Evolutionary conservation across 2,888 invertebrate genomes (phyloP).

Genomic region (Zaprionus obscuricornis): DNA sequence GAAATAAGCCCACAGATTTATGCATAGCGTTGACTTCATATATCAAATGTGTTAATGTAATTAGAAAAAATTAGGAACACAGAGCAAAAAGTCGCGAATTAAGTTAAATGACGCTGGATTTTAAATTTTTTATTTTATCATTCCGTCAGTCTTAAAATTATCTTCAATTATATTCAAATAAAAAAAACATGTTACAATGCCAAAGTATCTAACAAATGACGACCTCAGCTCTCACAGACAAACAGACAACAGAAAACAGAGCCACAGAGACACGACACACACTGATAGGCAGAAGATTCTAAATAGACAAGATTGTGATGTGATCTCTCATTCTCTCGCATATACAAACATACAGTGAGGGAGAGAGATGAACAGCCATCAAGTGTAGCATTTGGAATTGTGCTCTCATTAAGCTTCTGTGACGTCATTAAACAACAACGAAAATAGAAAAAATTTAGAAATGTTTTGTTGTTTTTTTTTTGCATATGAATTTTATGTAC

Average conservation of each 20-base stretch:
- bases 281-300: no score
- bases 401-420: conserved; percentile 9
- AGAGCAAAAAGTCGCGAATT: conserved; percentile 14
- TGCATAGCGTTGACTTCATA: conserved; percentile 2
- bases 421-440: conserved; percentile 38
- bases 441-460: conserved; percentile 18
- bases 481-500: no score
- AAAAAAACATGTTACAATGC: neutral
- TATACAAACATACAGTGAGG: neutral
- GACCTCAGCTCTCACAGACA: no score
- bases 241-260: no score
- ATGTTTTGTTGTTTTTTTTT: no score
- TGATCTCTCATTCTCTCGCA: no score
- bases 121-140: neutral
- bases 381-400: conserved; percentile 1
- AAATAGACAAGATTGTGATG: no score
- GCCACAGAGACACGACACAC: no score
- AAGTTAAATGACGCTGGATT: conserved; percentile 8
- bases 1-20: conserved; percentile 3
- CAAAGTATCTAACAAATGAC: no score
- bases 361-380: neutral
- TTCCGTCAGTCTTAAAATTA: conserved; percentile 14
- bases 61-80: conserved; percentile 33
- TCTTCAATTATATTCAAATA: conserved; percentile 7
- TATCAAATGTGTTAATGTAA: conserved; percentile 40